Percentiles rank a stretch among this genome's conserved stretches.
These are phyloP conservation scores for Epizoanthus stellaris DNA, from an alignment of 92 coral and sea anemone genomes.

Conservation along the genomic window DNA sequence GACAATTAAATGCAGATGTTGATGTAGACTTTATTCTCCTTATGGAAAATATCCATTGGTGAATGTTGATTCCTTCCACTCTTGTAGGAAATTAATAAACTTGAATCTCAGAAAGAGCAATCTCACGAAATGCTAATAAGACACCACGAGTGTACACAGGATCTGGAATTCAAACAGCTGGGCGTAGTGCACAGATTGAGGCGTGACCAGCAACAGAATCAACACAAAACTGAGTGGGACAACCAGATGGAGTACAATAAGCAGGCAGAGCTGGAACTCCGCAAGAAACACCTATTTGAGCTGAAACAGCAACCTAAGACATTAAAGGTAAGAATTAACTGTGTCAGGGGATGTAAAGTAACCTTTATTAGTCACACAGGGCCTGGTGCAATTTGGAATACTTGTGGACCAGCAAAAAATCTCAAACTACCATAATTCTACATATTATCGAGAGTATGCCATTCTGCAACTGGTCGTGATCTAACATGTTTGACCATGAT, in stretches of 20 bases:
- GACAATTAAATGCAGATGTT: too few species aligned
- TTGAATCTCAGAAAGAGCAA: slow-evolving; percentile 87
- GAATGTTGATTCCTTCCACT: not conserved
- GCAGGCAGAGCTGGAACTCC: slow-evolving; percentile 88
- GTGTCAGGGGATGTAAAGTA: not conserved
- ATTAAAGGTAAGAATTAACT: slow-evolving; percentile 68
- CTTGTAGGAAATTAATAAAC: slow-evolving; percentile 91
- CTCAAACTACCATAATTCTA: too few species aligned
- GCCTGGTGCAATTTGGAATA: too few species aligned
- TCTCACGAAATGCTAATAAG: slow-evolving; percentile 94
- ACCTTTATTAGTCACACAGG: not conserved
- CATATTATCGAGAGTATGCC: too few species aligned
- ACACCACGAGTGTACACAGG: slow-evolving; percentile 99
- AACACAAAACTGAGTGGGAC: slow-evolving; percentile 93
- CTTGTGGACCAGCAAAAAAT: too few species aligned
- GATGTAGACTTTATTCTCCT: not conserved
- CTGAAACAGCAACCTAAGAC: slow-evolving; percentile 99
- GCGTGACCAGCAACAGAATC: slow-evolving; percentile 95
- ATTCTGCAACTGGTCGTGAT: too few species aligned
- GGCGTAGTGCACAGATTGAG: slow-evolving; percentile 87
- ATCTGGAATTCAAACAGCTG: slow-evolving; percentile 92
- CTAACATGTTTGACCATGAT: too few species aligned
- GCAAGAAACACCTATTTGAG: slow-evolving; percentile 86
- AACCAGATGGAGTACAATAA: slow-evolving; percentile 98
- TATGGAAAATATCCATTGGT: not conserved